phyloP scores from a whole-genome alignment of 2,888 invertebrate genomes.

The Alcis repandata region DNA sequence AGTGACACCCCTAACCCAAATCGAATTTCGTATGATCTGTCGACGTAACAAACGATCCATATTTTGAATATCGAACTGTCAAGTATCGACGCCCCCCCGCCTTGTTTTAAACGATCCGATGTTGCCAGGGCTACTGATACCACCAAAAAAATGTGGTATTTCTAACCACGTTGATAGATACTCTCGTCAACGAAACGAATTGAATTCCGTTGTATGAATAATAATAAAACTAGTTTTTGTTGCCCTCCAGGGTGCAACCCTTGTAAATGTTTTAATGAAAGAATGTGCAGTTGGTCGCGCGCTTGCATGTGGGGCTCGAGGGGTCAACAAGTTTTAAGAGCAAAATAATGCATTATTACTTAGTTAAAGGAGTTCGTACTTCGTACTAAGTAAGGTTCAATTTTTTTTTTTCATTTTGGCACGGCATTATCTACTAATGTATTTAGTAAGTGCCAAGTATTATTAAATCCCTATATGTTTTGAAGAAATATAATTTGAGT shows the following conservation, averaged over 20 bases:
- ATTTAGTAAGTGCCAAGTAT: not conserved
- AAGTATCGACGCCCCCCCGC: conserved; percentile 71
- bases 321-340: conserved; percentile 76
- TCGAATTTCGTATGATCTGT: conserved; percentile 67
- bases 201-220: conserved; percentile 72
- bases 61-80: conserved; percentile 63
- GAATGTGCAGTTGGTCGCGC: conserved; percentile 78
- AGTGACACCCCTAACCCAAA: conserved; percentile 78
- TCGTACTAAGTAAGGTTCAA: conserved; percentile 2
- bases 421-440: not conserved
- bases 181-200: conserved; percentile 68
- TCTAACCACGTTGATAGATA: conserved; percentile 71
- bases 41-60: conserved; percentile 53
- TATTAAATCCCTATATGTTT: conserved; percentile 49
- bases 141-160: conserved; percentile 61
- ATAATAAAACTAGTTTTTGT: conserved; percentile 78
- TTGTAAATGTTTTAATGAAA: conserved; percentile 67
- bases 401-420: not conserved
- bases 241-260: conserved; percentile 81
- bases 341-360: too few relatives aligned
- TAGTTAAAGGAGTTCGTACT: conserved; percentile 60
- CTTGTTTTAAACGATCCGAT: conserved; percentile 71
- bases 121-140: conserved; percentile 65
- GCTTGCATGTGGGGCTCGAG: conserved; percentile 73
- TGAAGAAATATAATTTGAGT: conserved; percentile 43